phyloP scores from a whole-genome alignment of 1,140 invertebrate species.

The Brachionus manjavacas region DNA sequence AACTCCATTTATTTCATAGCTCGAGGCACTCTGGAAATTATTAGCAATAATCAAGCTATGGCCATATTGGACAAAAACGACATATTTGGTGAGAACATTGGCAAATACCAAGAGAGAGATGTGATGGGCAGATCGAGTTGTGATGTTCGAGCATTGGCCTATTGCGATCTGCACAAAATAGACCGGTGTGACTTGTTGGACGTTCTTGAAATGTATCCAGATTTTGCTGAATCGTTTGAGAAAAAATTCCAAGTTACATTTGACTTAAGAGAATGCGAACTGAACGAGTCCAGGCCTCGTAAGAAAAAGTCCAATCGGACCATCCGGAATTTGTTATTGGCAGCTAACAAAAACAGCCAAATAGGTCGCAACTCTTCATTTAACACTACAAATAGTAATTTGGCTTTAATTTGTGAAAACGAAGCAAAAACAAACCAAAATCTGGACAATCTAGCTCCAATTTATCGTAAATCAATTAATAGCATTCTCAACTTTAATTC shows the following conservation, averaged over 20 bases:
- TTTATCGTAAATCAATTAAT: background rate
- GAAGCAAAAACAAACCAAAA: background rate
- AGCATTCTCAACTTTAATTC: background rate
- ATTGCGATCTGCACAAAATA: constrained; percentile 58
- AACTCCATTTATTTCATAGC: constrained; percentile 56
- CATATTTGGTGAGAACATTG: constrained; percentile 55
- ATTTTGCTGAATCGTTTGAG: constrained; percentile 55
- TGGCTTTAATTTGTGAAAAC: background rate
- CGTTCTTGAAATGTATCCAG: constrained; percentile 56
- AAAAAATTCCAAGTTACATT: constrained; percentile 55
- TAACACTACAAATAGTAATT: background rate
- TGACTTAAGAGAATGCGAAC: constrained; percentile 49
- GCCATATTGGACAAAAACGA: constrained; percentile 47
- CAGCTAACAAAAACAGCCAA: background rate
- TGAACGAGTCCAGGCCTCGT: background rate
- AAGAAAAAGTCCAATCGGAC: background rate
- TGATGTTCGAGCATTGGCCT: constrained; percentile 53
- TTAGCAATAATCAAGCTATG: constrained; percentile 45
- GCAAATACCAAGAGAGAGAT: constrained; percentile 45
- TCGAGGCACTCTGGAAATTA: constrained; percentile 51
- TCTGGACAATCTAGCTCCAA: background rate
- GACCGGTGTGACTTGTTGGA: constrained; percentile 53
- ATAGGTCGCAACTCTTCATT: background rate
- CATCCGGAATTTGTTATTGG: background rate
- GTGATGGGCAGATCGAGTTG: constrained; percentile 52